Percentiles rank a stretch among this genome's conserved stretches.
Evolutionary conservation across 2,113 vertebrate species (phyloP).

Genomic region (Elephas maximus): DNA sequence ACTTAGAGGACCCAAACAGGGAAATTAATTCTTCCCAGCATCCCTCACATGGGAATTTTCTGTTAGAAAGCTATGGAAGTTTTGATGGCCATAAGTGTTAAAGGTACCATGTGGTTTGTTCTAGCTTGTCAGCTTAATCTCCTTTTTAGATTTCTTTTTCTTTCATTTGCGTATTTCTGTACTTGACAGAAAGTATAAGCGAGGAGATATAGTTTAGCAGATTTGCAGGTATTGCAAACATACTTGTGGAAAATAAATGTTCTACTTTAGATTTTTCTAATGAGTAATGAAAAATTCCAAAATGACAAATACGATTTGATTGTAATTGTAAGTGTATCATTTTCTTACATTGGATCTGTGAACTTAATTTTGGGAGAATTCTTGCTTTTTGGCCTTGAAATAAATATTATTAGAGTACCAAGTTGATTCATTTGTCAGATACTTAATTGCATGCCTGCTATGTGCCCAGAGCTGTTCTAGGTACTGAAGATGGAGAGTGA

Average conservation of each 20-base stretch:
- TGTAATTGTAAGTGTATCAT: constrained; percentile 6
- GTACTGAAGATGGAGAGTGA: background rate
- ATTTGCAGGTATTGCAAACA: constrained; percentile 34
- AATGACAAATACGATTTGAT: constrained; percentile 44
- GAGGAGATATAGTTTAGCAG: background rate
- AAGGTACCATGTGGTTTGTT: constrained; percentile 23
- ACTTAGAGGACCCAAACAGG: background rate
- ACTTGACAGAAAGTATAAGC: constrained; percentile 61
- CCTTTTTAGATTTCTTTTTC: background rate
- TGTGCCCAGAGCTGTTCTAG: background rate
- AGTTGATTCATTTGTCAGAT: background rate
- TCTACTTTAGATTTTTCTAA: constrained; percentile 28
- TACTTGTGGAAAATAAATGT: constrained; percentile 12
- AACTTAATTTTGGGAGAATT: constrained; percentile 54
- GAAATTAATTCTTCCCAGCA: background rate
- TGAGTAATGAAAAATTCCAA: constrained; percentile 44
- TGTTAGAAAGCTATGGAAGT: constrained; percentile 29
- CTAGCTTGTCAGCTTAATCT: constrained; percentile 25
- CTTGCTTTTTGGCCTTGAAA: background rate
- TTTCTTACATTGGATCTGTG: background rate
- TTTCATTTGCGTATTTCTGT: constrained; percentile 46
- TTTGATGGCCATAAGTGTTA: constrained; percentile 13
- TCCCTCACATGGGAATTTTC: background rate
- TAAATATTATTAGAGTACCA: constrained; percentile 53
- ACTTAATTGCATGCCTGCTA: background rate